Conservation (phyloP, 2,888 invertebrate species). For the Ramazzottius varieornatus region DNA sequence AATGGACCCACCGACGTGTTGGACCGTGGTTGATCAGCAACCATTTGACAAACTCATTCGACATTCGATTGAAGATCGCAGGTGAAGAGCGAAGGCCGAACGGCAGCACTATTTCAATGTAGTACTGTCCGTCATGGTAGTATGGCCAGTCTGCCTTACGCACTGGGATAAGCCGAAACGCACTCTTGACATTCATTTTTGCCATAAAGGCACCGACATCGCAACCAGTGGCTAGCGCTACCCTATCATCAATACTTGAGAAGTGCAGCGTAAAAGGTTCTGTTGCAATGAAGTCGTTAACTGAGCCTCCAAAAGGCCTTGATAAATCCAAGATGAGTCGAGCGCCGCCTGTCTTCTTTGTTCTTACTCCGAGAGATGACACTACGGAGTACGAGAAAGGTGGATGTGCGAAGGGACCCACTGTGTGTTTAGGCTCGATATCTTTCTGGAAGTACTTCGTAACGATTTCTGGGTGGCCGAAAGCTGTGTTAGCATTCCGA, state of each 20-base stretch:
- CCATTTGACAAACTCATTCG: neutral
- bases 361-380: no score
- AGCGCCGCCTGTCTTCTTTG: slow-evolving; percentile 4
- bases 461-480: no score
- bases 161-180: slow-evolving; percentile 3
- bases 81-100: slow-evolving; percentile 4
- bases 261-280: neutral
- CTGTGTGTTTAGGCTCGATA: no score
- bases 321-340: slow-evolving; percentile 4
- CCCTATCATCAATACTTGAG: neutral
- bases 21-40: neutral
- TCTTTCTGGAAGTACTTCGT: no score
- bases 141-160: neutral
- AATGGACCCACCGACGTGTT: neutral
- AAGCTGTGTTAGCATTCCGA: no score
- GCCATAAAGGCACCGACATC: slow-evolving; percentile 3
- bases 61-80: neutral
- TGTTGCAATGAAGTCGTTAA: neutral
- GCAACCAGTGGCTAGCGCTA: neutral
- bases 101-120: neutral
- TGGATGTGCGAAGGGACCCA: no score
- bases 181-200: slow-evolving; percentile 3
- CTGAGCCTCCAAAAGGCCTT: neutral
- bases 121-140: neutral
- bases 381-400: no score